Percentiles rank a stretch among this genome's conserved stretches.
Evolutionary conservation across 2,888 invertebrate species (phyloP).

Genomic region (Drosophila borborema): DNA sequence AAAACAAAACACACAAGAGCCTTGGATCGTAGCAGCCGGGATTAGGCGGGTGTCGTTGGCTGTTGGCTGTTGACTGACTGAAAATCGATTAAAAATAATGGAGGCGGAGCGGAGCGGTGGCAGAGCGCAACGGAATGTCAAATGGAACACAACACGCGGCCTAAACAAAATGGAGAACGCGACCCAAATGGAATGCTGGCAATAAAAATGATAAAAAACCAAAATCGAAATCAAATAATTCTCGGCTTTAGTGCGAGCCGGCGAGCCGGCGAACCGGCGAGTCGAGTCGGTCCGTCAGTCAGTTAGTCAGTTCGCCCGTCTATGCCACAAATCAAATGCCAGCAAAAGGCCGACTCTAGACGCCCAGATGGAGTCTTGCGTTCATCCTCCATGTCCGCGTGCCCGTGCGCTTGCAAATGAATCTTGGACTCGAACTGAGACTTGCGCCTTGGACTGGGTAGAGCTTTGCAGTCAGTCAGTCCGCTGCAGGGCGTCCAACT

Average conservation of each 20-base stretch:
- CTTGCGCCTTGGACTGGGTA: slow-evolving; percentile 12
- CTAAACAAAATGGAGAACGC: slow-evolving; percentile 23
- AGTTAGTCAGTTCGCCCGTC: slow-evolving; percentile 56
- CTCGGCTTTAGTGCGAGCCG: slow-evolving; percentile 29
- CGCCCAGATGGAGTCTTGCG: slow-evolving; percentile 34
- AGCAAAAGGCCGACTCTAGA: slow-evolving; percentile 49
- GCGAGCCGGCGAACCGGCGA: not conserved
- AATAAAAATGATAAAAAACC: slow-evolving; percentile 71
- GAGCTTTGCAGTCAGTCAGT: slow-evolving; percentile 44
- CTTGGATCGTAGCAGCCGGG: slow-evolving; percentile 13
- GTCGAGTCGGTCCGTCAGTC: slow-evolving; percentile 14
- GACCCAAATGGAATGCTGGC: slow-evolving; percentile 44
- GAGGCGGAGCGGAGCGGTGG: slow-evolving; percentile 39
- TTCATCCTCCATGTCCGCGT: slow-evolving; percentile 5
- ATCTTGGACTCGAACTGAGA: slow-evolving; percentile 25
- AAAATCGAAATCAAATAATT: slow-evolving; percentile 64
- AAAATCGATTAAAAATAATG: slow-evolving; percentile 78
- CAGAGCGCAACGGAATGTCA: slow-evolving; percentile 70
- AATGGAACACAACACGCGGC: slow-evolving; percentile 55
- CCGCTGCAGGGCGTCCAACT: slow-evolving; percentile 77
- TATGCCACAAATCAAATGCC: slow-evolving; percentile 77
- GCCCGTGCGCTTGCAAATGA: slow-evolving; percentile 42
- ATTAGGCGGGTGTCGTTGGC: slow-evolving; percentile 6
- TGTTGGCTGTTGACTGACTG: slow-evolving; percentile 28
- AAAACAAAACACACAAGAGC: slow-evolving; percentile 25